These are phyloP conservation scores for Grallaria varia DNA, from an alignment of 2,113 vertebrate genomes.

Conservation along the genomic window DNA sequence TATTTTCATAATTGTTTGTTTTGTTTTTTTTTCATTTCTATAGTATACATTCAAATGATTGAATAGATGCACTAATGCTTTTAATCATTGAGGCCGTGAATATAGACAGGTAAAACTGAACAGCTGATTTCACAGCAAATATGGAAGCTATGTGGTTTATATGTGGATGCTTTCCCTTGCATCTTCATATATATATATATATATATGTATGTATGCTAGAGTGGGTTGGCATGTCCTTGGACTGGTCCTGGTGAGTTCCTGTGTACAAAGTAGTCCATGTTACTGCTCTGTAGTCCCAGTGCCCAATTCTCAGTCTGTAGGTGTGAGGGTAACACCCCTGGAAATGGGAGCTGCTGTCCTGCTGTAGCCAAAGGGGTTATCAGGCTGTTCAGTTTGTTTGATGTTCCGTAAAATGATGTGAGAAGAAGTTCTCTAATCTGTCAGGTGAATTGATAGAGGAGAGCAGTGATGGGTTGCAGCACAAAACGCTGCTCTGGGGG, in stretches of 20 bases:
- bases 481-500: not conserved
- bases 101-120: not conserved
- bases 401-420: not conserved
- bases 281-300: not conserved
- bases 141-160: not conserved
- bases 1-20: not conserved
- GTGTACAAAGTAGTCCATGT: not conserved
- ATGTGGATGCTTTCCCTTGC: not conserved
- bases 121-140: not conserved
- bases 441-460: not conserved
- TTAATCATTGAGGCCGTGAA: not conserved
- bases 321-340: not conserved
- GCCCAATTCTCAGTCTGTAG: not conserved
- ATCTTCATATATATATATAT: not conserved
- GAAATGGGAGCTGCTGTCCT: not conserved
- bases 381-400: not conserved
- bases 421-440: not conserved
- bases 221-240: not conserved
- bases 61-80: not conserved
- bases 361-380: not conserved
- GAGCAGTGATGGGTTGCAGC: not conserved
- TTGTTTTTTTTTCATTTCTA: not conserved
- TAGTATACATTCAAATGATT: not conserved
- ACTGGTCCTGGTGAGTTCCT: not conserved
- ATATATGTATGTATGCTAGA: not conserved